Percentiles rank a stretch among this genome's conserved stretches.
Evolutionary conservation across 2,797 vertebrate species (phyloP).

Genomic region (Semotilus atromaculatus): DNA sequence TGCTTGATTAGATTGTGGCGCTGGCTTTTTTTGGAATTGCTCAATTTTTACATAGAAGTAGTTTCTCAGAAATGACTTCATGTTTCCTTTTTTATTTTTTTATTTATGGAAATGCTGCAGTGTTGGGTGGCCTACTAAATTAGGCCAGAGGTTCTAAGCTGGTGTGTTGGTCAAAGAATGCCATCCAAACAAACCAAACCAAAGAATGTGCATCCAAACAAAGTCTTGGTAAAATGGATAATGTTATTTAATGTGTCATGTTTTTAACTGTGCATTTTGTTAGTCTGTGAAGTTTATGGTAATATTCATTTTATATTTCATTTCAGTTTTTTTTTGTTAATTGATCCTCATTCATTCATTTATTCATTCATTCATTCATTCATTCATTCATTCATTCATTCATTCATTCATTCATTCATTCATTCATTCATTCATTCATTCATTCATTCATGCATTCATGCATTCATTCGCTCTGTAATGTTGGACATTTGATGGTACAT

Average conservation of each 20-base stretch:
- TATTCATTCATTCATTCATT: no score
- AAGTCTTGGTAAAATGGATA: background rate
- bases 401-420: no score
- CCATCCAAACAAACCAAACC: background rate
- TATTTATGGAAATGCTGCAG: background rate
- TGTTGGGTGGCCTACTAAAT: background rate
- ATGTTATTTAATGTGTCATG: background rate
- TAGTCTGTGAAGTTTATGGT: background rate
- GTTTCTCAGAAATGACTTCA: constrained; percentile 18
- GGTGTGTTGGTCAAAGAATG: background rate
- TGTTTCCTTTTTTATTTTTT: background rate
- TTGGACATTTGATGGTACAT: background rate
- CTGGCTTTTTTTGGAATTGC: background rate
- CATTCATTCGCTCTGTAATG: background rate
- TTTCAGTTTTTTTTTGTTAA: background rate
- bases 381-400: no score
- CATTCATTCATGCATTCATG: no score
- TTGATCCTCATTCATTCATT: no score
- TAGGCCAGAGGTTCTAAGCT: background rate
- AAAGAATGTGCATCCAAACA: background rate
- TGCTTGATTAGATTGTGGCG: constrained; percentile 9
- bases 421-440: no score
- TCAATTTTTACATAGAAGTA: background rate
- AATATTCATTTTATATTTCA: background rate
- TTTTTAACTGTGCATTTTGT: no score